These are phyloP conservation scores for Polydrusus tereticollis DNA, from an alignment of 2,888 invertebrate genomes.

Conservation along the genomic window DNA sequence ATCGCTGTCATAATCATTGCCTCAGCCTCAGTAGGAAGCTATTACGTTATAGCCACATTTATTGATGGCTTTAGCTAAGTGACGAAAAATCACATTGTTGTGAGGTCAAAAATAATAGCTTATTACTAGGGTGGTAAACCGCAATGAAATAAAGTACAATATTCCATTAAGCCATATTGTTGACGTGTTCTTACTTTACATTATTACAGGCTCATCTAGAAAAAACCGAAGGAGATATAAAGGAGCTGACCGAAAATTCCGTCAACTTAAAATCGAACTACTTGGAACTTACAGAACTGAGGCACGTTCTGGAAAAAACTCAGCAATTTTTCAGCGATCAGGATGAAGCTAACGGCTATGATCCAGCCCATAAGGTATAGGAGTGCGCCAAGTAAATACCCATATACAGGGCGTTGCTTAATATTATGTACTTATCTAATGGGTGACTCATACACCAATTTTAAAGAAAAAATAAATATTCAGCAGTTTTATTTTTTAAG, in stretches of 20 bases:
- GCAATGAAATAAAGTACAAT: too few species aligned
- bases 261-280: slow-evolving; percentile 93
- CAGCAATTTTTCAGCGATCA: slow-evolving; percentile 90
- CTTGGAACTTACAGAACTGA: slow-evolving; percentile 91
- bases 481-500: neutral
- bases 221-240: slow-evolving; percentile 94
- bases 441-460: too few species aligned
- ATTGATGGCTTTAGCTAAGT: too few species aligned
- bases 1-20: too few species aligned
- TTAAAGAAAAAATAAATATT: neutral
- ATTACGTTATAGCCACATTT: too few species aligned
- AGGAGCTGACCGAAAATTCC: slow-evolving; percentile 93
- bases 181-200: too few species aligned
- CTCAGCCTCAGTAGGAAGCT: too few species aligned
- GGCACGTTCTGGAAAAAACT: slow-evolving; percentile 92
- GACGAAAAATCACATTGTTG: too few species aligned
- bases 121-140: too few species aligned
- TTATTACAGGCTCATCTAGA: slow-evolving; percentile 84
- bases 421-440: neutral
- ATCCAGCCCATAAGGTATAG: slow-evolving; percentile 67
- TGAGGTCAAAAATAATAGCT: too few species aligned
- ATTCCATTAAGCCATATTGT: too few species aligned
- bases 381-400: neutral
- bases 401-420: neutral
- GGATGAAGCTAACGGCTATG: slow-evolving; percentile 77